Evolutionary conservation across 2,888 invertebrate species (phyloP), one percentile per base, ranked within the genome.

Genomic region (Lithosia quadra): DNA sequence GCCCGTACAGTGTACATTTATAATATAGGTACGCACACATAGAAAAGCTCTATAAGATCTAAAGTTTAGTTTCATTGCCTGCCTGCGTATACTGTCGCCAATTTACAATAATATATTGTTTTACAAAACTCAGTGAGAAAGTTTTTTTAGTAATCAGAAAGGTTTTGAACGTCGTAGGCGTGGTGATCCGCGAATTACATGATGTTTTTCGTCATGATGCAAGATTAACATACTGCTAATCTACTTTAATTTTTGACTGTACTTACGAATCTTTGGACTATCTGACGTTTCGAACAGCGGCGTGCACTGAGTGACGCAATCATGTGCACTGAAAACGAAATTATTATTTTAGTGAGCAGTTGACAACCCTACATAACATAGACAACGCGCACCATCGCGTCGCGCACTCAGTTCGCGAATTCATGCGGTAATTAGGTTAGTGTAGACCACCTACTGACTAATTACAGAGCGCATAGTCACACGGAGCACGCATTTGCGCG

Each of bases 351-450:
- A 49, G 4, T 9, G 11, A 59, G 13, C 15, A 21, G 22, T 15
- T 1, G 65, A 22, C 33, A 60, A 11, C 59, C 57, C 60, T 53
- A 22, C 49, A n/a, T 43, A 21, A 7, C 10, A 33, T 34, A 65
- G 65, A 34, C 55, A 61, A 28, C n/a, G 59, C 65, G 33, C n/a
- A n/a, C n/a, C n/a, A n/a, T n/a, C n/a, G n/a, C n/a, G n/a, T n/a
- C n/a, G 59, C 65, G 33, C 59, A 28, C 60, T 61, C 65, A 39
- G 53, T 61, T 74, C 63, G 73, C 78, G 56, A 69, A 76, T 71
- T 76, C 77, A 77, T 74, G 66, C 74, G 69, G 67, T 80, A 79
- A 81, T 79, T 74, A 80, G 63, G 62, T 65, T 73, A 71, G 61
- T 59, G 69, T 71, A 57, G 67, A 21, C 71, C 70, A 67, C 68